Percentiles rank a stretch among this genome's conserved stretches.
phyloP scores from a whole-genome alignment of 2,113 vertebrate species.

The Marmota monax region DNA sequence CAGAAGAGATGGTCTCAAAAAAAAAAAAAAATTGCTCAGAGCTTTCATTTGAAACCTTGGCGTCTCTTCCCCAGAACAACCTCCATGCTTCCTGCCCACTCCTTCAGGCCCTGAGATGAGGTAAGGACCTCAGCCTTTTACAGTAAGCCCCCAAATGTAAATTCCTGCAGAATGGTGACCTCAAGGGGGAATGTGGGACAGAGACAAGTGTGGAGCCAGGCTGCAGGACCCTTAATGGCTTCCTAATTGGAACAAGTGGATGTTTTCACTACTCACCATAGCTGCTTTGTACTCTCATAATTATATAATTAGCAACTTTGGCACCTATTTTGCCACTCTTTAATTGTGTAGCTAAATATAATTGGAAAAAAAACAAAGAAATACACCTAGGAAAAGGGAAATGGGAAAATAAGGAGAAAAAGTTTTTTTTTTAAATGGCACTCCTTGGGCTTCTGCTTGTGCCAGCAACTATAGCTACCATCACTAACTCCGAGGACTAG shows the following conservation, averaged over 20 bases:
- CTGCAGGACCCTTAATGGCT: constrained; percentile 57
- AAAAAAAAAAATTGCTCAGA: not conserved
- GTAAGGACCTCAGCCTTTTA: not conserved
- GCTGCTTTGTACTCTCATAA: constrained; percentile 71
- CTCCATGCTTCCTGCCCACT: not conserved
- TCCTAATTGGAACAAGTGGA: constrained; percentile 56
- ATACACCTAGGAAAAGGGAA: constrained; percentile 73
- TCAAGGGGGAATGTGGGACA: not conserved
- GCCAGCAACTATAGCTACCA: not conserved
- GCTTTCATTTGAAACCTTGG: not conserved
- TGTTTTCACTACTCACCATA: constrained; percentile 56
- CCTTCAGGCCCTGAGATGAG: not conserved
- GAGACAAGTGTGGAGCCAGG: constrained; percentile 16
- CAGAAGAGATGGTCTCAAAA: constrained; percentile 18
- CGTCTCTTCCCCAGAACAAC: not conserved
- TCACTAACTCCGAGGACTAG: not conserved
- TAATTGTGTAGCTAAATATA: constrained; percentile 84
- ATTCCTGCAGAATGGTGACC: not conserved
- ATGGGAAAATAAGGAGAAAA: constrained; percentile 60
- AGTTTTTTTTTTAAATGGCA: not conserved
- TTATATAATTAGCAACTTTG: constrained; percentile 83
- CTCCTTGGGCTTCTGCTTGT: not conserved
- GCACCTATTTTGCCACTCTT: constrained; percentile 81
- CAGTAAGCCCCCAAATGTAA: not conserved
- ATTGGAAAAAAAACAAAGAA: constrained; percentile 79